Evolutionary conservation across 2,113 vertebrate genomes (phyloP).

Genomic region (Spea bombifrons): DNA sequence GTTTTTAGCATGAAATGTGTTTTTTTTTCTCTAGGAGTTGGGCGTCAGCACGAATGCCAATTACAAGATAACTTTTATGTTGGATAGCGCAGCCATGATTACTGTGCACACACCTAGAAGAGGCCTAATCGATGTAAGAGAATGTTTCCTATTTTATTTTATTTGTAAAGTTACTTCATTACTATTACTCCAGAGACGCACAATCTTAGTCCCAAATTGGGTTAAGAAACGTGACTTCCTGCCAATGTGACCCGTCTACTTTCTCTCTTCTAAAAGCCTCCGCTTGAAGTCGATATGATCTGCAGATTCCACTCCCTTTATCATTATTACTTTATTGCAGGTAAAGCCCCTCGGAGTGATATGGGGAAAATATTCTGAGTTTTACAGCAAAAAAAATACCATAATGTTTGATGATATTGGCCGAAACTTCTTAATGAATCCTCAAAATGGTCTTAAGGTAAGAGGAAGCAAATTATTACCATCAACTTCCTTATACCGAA

Average conservation of each 20-base stretch:
- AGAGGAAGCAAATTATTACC: neutral
- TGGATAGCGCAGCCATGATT: conserved; percentile 98
- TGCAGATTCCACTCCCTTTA: too few species aligned
- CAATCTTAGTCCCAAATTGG: too few species aligned
- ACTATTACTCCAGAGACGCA: too few species aligned
- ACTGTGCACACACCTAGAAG: conserved; percentile 95
- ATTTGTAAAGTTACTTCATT: too few species aligned
- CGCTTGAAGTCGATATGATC: too few species aligned
- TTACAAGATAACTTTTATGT: conserved; percentile 97
- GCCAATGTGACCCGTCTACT: too few species aligned
- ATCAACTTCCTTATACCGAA: too few species aligned
- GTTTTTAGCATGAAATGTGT: neutral
- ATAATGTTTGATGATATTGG: conserved; percentile 99
- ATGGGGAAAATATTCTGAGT: conserved; percentile 94
- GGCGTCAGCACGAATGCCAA: conserved; percentile 93
- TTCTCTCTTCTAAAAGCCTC: too few species aligned
- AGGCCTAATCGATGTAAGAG: conserved; percentile 89
- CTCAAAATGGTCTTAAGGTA: conserved; percentile 97
- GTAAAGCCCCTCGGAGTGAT: conserved; percentile 97
- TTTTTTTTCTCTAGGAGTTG: conserved; percentile 75
- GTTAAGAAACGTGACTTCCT: too few species aligned
- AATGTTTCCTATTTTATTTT: neutral
- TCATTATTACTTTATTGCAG: conserved; percentile 61
- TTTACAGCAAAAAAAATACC: conserved; percentile 96
- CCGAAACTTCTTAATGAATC: conserved; percentile 98